Base-by-base conservation (phyloP, 2,888 invertebrate species). In the Cephus sareptanus region DNA sequence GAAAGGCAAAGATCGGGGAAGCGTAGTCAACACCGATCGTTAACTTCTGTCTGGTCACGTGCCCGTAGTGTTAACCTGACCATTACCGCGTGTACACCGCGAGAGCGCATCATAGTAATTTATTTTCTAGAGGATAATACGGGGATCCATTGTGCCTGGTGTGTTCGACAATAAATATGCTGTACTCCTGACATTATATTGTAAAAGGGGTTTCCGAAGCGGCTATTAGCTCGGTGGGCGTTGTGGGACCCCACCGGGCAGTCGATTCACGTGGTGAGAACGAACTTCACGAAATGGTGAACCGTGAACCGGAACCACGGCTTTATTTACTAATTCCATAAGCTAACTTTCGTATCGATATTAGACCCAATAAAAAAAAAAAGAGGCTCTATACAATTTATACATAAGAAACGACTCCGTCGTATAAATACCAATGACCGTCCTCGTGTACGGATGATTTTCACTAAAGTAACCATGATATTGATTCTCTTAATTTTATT, bases 21-120 rank as follows among this genome's bases (percentile, higher is more conserved):
- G 74, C 73, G 69, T 33, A 69, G n/a, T 75, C 76, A 81, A 81
- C 87, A 86, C 85, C 85, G 83, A 86, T 89, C 85, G 84, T 89
- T 89, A 89, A 87, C 87, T 89, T 85, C 82, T 84, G 84, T 79
- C 79, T 75, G 87, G 87, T 86, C 88, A 87, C 89, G 89, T 89
- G 89, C 86, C 81, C 71, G 75, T 79, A 77, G 79, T 76, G 80
- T 85, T 85, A 87, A 88, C 83, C 86, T 85, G 74, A 78, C 86
- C 81, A 88, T 89, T 89, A 87, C 80, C 78, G 78, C 76, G 78
- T 74, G 76, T 56, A 74, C 74, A 75, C 74, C 70, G 75, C 78
- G 75, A 79, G 75, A 37, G 77, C 75, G 79, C 81, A 82, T 83
- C 82, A 74, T 82, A 77, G 80, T 83, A 81, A 85, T 85, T 85